Base-by-base conservation (phyloP, 37 sponge, comb jelly and placozoan genomes). In the Axinella damicornis region DNA sequence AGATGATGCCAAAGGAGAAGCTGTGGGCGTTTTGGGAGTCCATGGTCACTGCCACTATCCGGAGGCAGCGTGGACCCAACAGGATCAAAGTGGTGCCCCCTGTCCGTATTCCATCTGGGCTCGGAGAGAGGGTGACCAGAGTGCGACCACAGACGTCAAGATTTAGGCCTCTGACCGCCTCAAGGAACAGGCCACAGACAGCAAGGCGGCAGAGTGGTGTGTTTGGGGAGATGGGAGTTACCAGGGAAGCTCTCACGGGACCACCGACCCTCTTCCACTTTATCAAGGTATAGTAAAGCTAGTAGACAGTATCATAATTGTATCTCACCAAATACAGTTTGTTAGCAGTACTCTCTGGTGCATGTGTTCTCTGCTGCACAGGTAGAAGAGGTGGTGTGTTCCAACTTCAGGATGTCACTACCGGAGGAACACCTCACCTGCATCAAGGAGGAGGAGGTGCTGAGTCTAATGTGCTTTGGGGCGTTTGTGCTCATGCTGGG, bases 1-100 rank as follows among this genome's bases (percentile, higher is more conserved):
- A 57, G 62, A 46, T 79, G 37, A 34, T 78, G 27, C 60, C 95
- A 19, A 77, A 60, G 56, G 95, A 92, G 59, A 78, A 71, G 65
- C 87, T 89, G 25, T 92, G 82, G 83, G 59, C 73, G 15, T 89
- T 86, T 46, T 95, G 95, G 95, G 80, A 95, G 76, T 61, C 83
- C 15, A 57, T 82, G 68, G 82, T 85, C 60, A 92, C 95, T 31
- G 85, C 77, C n/a, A 75, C 72, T 36, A 89, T 95, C 35, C 36
- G 60, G 13, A 38, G 88, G 21, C 66, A 60, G 66, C 57, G 79
- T 21, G 92, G 92, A 2, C 80, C 84, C 22, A 85, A 81, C 34
- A 81, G 93, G 31, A 32, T 89, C 28, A 95, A 95, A 61, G 82
- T 92, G 0, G 86, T 92, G 15, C 90, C 95, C 17, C 93, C 88